Percentiles rank a stretch among this genome's conserved stretches.
Evolutionary conservation across 2,888 invertebrate species (phyloP).

Genomic region (Nemapogon koenigi): DNA sequence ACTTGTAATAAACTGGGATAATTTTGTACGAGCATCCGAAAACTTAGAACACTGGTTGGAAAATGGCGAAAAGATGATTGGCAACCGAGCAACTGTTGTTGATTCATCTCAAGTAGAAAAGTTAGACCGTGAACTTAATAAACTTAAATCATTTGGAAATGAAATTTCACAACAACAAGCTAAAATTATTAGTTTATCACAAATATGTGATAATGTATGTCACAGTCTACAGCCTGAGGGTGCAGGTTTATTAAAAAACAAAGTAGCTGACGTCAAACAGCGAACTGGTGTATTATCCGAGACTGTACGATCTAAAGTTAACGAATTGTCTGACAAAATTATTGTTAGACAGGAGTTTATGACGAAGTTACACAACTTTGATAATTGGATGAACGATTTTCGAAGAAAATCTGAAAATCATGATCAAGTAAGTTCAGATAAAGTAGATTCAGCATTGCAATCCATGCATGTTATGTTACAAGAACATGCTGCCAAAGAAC

Average conservation of each 20-base stretch:
- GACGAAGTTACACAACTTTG: slow-evolving; percentile 78
- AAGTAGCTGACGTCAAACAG: slow-evolving; percentile 76
- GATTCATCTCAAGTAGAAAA: slow-evolving; percentile 77
- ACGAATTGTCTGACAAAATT: slow-evolving; percentile 81
- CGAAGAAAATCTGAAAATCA: slow-evolving; percentile 75
- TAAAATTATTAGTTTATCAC: slow-evolving; percentile 79
- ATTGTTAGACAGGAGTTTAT: slow-evolving; percentile 84
- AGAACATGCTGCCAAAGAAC: slow-evolving; percentile 85
- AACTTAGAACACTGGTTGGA: slow-evolving; percentile 81
- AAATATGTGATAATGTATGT: slow-evolving; percentile 80
- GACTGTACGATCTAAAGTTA: slow-evolving; percentile 75
- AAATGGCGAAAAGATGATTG: slow-evolving; percentile 68
- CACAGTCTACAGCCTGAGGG: slow-evolving; percentile 82
- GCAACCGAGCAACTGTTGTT: slow-evolving; percentile 64
- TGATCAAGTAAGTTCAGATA: slow-evolving; percentile 81
- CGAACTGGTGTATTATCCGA: slow-evolving; percentile 80
- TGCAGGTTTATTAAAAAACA: slow-evolving; percentile 71
- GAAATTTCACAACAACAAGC: slow-evolving; percentile 87
- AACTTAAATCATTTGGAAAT: slow-evolving; percentile 81
- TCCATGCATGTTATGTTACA: slow-evolving; percentile 80
- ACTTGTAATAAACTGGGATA: slow-evolving; percentile 80
- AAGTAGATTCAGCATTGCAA: slow-evolving; percentile 80
- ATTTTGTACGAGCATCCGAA: slow-evolving; percentile 78
- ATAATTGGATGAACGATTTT: slow-evolving; percentile 80
- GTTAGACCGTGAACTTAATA: slow-evolving; percentile 76